Conservation (phyloP, 2,888 invertebrate species). For the Noctuana brunneofusca region DNA sequence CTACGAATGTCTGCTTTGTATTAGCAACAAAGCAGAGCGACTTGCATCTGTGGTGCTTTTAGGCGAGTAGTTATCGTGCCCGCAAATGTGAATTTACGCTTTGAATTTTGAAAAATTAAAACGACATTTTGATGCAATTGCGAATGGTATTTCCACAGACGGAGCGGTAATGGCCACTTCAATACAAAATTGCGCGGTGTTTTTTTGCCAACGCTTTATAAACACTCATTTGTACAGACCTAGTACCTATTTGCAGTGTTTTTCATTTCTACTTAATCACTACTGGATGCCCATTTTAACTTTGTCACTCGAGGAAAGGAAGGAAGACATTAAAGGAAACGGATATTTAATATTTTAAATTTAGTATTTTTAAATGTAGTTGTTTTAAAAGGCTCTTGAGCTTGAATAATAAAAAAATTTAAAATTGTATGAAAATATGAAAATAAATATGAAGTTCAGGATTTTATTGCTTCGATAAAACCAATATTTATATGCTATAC, state of each 20-base stretch:
- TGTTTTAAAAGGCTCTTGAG: no score
- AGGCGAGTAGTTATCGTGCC: slow-evolving; percentile 73
- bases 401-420: no score
- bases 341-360: background rate
- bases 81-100: slow-evolving; percentile 77
- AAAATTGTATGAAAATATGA: no score
- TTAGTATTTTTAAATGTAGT: no score
- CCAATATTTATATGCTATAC: no score
- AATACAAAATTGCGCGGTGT: slow-evolving; percentile 65
- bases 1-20: slow-evolving; percentile 66
- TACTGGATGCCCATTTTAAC: slow-evolving; percentile 33
- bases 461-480: no score
- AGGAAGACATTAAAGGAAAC: background rate
- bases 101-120: slow-evolving; percentile 80
- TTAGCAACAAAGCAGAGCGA: slow-evolving; percentile 69
- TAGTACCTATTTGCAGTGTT: slow-evolving; percentile 53
- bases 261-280: slow-evolving; percentile 51
- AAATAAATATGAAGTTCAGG: no score
- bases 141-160: slow-evolving; percentile 72
- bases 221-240: slow-evolving; percentile 63
- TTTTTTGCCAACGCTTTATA: slow-evolving; percentile 67
- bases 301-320: slow-evolving; percentile 2
- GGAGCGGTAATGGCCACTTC: slow-evolving; percentile 78
- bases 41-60: slow-evolving; percentile 71
- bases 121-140: slow-evolving; percentile 78